Conservation (phyloP, 2,888 invertebrate genomes). For the Hypolimnas misippus region DNA sequence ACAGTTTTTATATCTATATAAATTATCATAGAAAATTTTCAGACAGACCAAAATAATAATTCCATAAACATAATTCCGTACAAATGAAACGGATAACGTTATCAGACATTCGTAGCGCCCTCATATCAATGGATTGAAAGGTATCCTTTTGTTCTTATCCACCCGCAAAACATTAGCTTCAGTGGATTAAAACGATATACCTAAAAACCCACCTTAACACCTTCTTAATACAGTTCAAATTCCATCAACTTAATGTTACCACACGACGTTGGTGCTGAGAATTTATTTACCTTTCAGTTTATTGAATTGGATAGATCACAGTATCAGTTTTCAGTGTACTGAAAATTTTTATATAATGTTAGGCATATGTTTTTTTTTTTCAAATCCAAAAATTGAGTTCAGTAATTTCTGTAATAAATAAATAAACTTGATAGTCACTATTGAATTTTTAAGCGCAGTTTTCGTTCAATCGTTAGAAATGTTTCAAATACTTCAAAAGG, state of each 20-base stretch:
- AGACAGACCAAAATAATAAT: not conserved
- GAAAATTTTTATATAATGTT: slow-evolving; percentile 14
- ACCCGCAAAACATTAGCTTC: slow-evolving; percentile 30
- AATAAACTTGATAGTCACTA: too few relatives aligned
- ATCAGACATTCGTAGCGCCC: slow-evolving; percentile 35
- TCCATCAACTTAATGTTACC: not conserved
- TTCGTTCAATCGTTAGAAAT: too few relatives aligned
- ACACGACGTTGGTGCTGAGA: slow-evolving; percentile 12
- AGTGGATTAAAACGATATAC: not conserved
- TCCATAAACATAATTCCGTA: not conserved
- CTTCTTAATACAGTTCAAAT: not conserved
- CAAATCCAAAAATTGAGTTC: too few relatives aligned
- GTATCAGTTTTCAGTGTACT: slow-evolving; percentile 24
- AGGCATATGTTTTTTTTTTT: not conserved
- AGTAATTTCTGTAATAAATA: too few relatives aligned
- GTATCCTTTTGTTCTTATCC: slow-evolving; percentile 41
- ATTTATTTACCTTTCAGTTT: slow-evolving; percentile 26
- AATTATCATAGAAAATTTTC: not conserved
- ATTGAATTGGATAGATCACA: slow-evolving; percentile 28
- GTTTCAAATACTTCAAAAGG: too few relatives aligned
- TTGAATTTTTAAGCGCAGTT: too few relatives aligned
- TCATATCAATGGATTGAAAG: slow-evolving; percentile 41
- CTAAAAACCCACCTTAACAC: not conserved
- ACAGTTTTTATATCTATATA: too few relatives aligned
- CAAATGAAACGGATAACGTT: slow-evolving; percentile 36